Evolutionary conservation across 2,888 invertebrate genomes (phyloP).

Genomic region (Pristionchus entomophagus): DNA sequence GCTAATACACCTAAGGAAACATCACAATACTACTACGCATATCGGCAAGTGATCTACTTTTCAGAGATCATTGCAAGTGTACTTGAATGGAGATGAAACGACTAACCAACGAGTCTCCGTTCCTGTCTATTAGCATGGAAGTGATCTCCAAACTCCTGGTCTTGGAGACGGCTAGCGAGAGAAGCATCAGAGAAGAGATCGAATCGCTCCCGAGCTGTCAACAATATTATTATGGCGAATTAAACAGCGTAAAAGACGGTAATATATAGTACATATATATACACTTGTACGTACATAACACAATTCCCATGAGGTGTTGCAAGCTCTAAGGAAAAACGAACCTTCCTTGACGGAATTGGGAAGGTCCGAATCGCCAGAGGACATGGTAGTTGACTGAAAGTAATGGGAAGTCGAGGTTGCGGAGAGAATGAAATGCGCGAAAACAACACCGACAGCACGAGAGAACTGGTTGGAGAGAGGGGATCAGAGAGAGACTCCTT

Average conservation of each 20-base stretch:
- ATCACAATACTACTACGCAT: background rate
- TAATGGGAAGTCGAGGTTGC: background rate
- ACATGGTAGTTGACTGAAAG: background rate
- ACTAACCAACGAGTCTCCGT: conserved; percentile 43
- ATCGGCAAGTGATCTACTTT: background rate
- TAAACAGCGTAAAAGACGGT: background rate
- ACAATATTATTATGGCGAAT: background rate
- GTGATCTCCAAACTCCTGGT: conserved; percentile 36
- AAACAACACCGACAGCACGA: conserved; percentile 3
- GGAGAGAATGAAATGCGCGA: conserved; percentile 22
- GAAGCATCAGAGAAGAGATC: conserved; percentile 35
- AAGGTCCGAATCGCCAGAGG: conserved; percentile 25
- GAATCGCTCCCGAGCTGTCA: conserved; percentile 13
- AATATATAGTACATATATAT: no score
- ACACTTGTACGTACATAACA: no score
- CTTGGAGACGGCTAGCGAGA: conserved; percentile 40
- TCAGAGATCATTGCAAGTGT: background rate
- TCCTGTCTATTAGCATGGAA: conserved; percentile 38
- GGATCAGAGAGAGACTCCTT: conserved; percentile 1
- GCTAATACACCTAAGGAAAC: no score
- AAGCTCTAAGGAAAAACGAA: background rate
- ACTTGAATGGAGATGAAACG: background rate
- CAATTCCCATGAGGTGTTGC: no score
- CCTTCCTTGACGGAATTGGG: conserved; percentile 39
- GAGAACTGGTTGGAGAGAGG: conserved; percentile 32